These are phyloP conservation scores for Anoplophora glabripennis DNA, from an alignment of 1,140 invertebrate species.

Conservation along the genomic window DNA sequence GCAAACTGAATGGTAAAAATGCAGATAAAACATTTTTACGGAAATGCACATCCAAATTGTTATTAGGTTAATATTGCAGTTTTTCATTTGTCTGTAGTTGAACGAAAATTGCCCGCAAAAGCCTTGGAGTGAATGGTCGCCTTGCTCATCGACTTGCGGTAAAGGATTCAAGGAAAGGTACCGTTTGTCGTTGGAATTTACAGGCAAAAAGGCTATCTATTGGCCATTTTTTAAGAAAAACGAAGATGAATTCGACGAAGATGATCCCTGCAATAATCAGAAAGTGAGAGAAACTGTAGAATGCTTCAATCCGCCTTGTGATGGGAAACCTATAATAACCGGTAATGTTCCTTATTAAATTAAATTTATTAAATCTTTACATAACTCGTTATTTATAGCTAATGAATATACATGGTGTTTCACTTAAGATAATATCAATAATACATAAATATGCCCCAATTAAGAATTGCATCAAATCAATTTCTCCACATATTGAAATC, in stretches of 20 bases:
- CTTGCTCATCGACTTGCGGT: slow-evolving; percentile 64
- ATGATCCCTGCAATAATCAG: slow-evolving; percentile 47
- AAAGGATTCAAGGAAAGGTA: slow-evolving; percentile 61
- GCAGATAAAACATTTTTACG: too few species aligned
- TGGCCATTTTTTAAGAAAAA: slow-evolving; percentile 19
- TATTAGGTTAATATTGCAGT: too few species aligned
- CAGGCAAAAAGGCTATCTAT: slow-evolving; percentile 19
- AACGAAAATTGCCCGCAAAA: slow-evolving; percentile 34
- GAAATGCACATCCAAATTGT: too few species aligned
- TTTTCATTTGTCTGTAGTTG: not conserved
- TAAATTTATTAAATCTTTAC: slow-evolving; percentile 1
- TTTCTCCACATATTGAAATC: too few species aligned
- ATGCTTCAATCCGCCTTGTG: slow-evolving; percentile 36
- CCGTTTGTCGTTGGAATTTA: slow-evolving; percentile 39
- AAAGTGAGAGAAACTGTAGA: slow-evolving; percentile 51
- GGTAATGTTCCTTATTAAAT: slow-evolving; percentile 19
- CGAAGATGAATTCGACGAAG: slow-evolving; percentile 37
- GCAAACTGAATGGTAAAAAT: too few species aligned
- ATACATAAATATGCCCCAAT: too few species aligned
- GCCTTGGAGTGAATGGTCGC: slow-evolving; percentile 62
- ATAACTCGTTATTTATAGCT: too few species aligned
- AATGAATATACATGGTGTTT: too few species aligned
- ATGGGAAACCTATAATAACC: slow-evolving; percentile 17
- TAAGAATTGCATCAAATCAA: too few species aligned
- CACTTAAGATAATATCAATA: too few species aligned